A percentile compares a stretch with the other conserved stretches of the same genome.
Conservation (phyloP, 1,140 invertebrate genomes). For the Goniozus legneri region DNA sequence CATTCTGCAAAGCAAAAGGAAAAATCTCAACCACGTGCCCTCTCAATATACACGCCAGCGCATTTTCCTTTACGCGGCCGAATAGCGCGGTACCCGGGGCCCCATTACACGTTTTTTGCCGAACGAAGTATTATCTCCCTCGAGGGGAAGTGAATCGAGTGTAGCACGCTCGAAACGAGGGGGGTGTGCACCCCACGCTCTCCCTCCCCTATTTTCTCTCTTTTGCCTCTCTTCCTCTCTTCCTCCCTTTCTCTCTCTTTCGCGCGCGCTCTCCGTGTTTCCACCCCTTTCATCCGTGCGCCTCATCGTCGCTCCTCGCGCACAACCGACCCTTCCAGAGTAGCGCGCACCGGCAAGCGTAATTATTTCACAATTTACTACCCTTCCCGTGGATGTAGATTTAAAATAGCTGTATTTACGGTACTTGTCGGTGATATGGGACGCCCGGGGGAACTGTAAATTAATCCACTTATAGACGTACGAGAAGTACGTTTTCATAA, state of each 20-base stretch:
- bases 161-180: constrained; percentile 36
- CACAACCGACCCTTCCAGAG: constrained; percentile 29
- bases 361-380: constrained; percentile 49
- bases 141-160: constrained; percentile 34
- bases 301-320: constrained; percentile 31
- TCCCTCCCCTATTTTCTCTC: neutral
- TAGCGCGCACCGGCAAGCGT: constrained; percentile 29
- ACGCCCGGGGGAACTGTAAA: constrained; percentile 29
- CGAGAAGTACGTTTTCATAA: neutral
- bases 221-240: neutral
- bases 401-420: constrained; percentile 46
- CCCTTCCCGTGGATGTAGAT: constrained; percentile 40
- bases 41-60: neutral
- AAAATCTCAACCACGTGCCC: neutral
- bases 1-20: no score
- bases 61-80: constrained; percentile 9
- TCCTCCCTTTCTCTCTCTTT: constrained; percentile 8
- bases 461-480: constrained; percentile 18
- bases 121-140: constrained; percentile 27
- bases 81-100: constrained; percentile 18
- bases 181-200: constrained; percentile 7
- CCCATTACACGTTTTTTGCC: constrained; percentile 6
- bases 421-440: constrained; percentile 31
- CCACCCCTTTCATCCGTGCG: constrained; percentile 31
- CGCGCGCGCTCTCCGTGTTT: no score